Percentiles rank a stretch among this genome's conserved stretches.
phyloP scores from a whole-genome alignment of 2,113 vertebrate species.

The Cathartes aura region DNA sequence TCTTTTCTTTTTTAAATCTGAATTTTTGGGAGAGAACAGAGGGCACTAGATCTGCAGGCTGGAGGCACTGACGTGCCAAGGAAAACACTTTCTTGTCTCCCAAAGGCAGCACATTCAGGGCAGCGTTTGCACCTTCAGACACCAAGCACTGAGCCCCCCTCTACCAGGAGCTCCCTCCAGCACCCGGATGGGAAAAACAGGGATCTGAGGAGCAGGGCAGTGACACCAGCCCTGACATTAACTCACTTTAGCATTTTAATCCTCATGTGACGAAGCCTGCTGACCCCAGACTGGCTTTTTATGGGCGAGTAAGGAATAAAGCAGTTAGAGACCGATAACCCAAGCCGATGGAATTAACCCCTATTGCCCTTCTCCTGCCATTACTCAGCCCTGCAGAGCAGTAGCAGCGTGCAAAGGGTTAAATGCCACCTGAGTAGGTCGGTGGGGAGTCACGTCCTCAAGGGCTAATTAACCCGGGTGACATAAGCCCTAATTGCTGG shows the following conservation, averaged over 20 bases:
- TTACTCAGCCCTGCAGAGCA: background rate
- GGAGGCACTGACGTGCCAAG: fast-evolving
- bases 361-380: background rate
- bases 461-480: background rate
- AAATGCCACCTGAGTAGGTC: background rate
- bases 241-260: background rate
- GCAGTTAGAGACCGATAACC: background rate
- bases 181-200: background rate
- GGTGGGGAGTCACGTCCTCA: background rate
- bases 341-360: background rate
- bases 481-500: background rate
- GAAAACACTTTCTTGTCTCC: background rate
- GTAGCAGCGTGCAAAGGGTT: background rate
- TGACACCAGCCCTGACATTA: background rate
- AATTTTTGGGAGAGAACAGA: background rate
- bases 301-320: background rate
- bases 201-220: background rate
- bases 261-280: background rate
- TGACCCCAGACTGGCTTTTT: background rate
- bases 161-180: background rate
- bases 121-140: fast-evolving
- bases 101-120: background rate
- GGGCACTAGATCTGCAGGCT: background rate
- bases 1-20: background rate
- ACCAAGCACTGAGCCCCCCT: fast-evolving